These are phyloP conservation scores for Rafetus swinhoei DNA, from an alignment of 2,113 vertebrate species.

Conservation along the genomic window DNA sequence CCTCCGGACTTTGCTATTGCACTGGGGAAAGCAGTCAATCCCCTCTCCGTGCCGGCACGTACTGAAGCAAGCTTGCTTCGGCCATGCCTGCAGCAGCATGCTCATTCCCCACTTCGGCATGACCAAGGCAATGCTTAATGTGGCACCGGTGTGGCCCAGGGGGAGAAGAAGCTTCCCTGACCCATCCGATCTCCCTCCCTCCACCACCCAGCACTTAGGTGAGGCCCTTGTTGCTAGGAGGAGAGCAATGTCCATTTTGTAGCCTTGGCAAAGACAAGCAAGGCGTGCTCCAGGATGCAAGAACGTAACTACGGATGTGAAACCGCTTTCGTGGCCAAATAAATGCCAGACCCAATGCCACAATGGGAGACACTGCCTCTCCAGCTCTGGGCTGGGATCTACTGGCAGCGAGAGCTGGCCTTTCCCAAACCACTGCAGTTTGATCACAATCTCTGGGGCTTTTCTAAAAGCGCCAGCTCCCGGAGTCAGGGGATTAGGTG, in stretches of 20 bases:
- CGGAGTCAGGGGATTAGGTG: neutral
- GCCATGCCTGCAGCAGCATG: accelerated
- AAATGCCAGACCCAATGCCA: neutral
- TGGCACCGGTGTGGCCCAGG: neutral
- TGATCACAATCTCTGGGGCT: neutral
- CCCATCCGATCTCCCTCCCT: neutral
- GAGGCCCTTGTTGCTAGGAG: neutral
- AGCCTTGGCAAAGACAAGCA: neutral
- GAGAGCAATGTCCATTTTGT: neutral
- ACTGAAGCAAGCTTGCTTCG: neutral
- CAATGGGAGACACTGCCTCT: neutral
- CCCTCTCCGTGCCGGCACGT: too few relatives aligned
- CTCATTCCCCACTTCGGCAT: neutral
- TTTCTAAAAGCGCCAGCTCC: neutral
- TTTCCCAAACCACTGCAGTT: neutral
- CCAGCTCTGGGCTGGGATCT: neutral
- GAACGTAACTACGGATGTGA: neutral
- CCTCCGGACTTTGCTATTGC: neutral
- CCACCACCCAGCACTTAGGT: neutral
- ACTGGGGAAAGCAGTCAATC: neutral
- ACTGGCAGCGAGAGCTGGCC: neutral
- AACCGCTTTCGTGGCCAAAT: neutral
- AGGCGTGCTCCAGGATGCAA: neutral
- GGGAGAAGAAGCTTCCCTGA: neutral
- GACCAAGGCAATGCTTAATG: neutral